phyloP scores from a whole-genome alignment of 1,140 invertebrate genomes.

The Caenorhabditis remanei region DNA sequence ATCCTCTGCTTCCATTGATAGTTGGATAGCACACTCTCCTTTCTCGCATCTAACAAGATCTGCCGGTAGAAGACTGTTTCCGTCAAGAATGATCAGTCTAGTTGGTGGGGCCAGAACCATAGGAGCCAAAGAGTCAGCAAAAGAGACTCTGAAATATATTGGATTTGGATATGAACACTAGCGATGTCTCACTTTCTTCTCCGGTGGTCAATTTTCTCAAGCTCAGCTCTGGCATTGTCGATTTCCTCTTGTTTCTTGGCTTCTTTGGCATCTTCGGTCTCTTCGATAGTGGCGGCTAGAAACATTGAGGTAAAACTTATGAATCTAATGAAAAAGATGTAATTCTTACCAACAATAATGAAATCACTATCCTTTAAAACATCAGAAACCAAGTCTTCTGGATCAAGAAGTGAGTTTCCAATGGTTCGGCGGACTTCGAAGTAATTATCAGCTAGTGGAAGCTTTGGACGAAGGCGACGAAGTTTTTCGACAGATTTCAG shows the following conservation, averaged over 20 bases:
- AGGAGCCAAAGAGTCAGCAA: constrained; percentile 25
- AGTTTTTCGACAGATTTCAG: constrained; percentile 40
- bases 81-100: constrained; percentile 69
- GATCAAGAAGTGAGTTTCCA: constrained; percentile 62
- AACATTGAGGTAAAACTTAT: neutral
- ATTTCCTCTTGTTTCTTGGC: constrained; percentile 57
- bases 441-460: constrained; percentile 1
- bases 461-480: constrained; percentile 57
- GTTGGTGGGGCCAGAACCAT: constrained; percentile 52
- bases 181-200: neutral
- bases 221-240: constrained; percentile 37
- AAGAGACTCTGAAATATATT: constrained; percentile 33
- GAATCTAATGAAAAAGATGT: neutral
- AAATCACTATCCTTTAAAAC: constrained; percentile 64
- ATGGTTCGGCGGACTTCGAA: constrained; percentile 58
- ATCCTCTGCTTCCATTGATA: constrained; percentile 69
- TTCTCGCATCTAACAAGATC: constrained; percentile 74
- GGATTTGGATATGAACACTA: too few relatives aligned
- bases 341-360: constrained; percentile 48
- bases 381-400: constrained; percentile 50
- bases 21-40: constrained; percentile 70
- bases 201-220: constrained; percentile 36
- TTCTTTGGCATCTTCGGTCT: constrained; percentile 59
- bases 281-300: constrained; percentile 22
- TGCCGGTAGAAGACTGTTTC: constrained; percentile 68